Conservation (phyloP, 2,797 vertebrate genomes). For the Acanthornis magna region DNA sequence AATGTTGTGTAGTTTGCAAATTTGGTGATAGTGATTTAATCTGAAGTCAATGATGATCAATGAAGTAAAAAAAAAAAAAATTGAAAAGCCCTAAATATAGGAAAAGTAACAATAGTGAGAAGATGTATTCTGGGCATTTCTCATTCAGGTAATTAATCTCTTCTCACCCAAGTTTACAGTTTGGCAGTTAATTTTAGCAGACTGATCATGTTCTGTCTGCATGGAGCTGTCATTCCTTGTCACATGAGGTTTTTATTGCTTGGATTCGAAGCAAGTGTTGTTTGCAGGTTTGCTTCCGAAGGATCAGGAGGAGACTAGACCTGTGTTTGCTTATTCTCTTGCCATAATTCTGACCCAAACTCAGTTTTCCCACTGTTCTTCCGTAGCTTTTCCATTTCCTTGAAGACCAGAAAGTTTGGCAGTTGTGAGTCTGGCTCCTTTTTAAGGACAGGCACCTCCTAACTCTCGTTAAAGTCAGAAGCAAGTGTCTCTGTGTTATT, state of each 20-base stretch:
- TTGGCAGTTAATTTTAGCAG: neutral
- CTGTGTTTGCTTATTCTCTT: neutral
- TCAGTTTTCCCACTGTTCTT: neutral
- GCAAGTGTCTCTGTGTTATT: neutral
- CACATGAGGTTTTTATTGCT: neutral
- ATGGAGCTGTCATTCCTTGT: rapidly evolving
- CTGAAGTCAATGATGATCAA: neutral
- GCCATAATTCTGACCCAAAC: neutral
- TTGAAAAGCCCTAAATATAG: rapidly evolving
- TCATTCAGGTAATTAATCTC: neutral
- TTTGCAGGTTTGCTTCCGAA: neutral
- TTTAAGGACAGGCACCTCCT: neutral
- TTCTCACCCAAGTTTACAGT: neutral
- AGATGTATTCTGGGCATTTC: neutral
- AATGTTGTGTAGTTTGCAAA: neutral
- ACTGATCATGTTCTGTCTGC: neutral
- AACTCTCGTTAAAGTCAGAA: neutral
- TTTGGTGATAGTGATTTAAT: neutral
- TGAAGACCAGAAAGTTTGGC: neutral
- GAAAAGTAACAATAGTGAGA: neutral
- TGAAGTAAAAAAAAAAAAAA: neutral
- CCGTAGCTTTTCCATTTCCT: neutral
- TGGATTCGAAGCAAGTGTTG: neutral
- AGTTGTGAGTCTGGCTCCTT: neutral
- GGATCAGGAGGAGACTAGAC: neutral